phyloP scores from a whole-genome alignment of 2,113 vertebrate genomes.

The Cranoglanis bouderius region DNA sequence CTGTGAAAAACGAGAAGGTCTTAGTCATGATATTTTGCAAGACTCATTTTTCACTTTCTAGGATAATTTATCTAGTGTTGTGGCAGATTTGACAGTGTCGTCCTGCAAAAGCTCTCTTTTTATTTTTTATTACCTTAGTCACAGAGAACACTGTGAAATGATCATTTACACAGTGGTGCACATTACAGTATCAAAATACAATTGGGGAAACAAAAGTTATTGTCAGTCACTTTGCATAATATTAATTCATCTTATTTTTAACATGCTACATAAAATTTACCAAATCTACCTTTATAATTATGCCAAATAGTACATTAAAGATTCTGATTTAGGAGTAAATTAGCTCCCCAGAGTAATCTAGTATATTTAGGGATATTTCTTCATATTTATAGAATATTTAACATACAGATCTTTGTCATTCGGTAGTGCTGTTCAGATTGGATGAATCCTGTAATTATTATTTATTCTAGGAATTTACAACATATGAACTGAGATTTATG shows the following conservation, averaged over 20 bases:
- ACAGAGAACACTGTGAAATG: slow-evolving; percentile 20
- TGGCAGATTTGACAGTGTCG: slow-evolving; percentile 39
- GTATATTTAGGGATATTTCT: background rate
- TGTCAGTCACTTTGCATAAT: background rate
- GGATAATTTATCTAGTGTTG: slow-evolving; percentile 53
- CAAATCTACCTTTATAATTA: background rate
- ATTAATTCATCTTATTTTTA: background rate
- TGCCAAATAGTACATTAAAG: background rate
- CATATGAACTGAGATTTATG: background rate
- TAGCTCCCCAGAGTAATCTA: background rate
- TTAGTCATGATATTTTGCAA: slow-evolving; percentile 49
- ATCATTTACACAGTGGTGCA: background rate
- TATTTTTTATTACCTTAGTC: slow-evolving; percentile 42
- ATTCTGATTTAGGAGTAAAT: background rate
- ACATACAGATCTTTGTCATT: background rate
- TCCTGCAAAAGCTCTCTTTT: slow-evolving; percentile 22
- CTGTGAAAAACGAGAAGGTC: slow-evolving; percentile 44
- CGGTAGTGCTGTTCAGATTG: background rate
- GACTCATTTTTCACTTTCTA: slow-evolving; percentile 57
- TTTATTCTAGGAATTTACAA: background rate
- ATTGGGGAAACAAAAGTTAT: background rate
- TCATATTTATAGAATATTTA: background rate
- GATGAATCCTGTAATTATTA: background rate
- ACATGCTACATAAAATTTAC: background rate
- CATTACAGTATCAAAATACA: background rate